Conservation (phyloP, 2,888 invertebrate species). For the Hofmannophila pseudospretella region DNA sequence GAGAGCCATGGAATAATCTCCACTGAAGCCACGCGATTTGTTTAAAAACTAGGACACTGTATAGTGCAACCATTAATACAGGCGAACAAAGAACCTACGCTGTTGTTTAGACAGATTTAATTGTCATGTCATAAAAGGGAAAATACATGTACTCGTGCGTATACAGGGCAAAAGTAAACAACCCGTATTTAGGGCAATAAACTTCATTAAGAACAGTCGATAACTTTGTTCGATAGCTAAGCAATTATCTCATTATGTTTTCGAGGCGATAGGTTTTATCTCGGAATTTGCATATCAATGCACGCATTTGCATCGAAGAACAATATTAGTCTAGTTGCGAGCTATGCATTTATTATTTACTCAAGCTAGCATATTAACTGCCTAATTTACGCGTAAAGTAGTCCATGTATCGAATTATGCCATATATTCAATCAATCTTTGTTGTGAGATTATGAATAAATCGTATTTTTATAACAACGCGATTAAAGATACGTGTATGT, state of each 20-base stretch:
- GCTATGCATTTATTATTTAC: not conserved
- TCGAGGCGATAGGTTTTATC: constrained; percentile 46
- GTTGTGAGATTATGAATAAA: no score
- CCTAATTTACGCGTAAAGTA: no score
- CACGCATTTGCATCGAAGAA: constrained; percentile 28
- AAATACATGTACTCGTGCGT: constrained; percentile 36
- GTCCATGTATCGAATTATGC: no score
- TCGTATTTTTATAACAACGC: no score
- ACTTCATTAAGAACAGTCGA: constrained; percentile 65
- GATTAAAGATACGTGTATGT: no score
- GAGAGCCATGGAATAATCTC: constrained; percentile 36
- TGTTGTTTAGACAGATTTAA: no score
- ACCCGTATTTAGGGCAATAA: constrained; percentile 68
- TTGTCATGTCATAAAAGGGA: constrained; percentile 9
- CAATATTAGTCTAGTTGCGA: constrained; percentile 13
- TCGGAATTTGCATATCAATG: constrained; percentile 44
- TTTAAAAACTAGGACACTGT: constrained; percentile 34
- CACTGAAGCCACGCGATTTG: constrained; percentile 25
- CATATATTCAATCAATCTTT: no score
- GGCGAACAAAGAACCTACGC: no score
- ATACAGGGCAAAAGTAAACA: constrained; percentile 47
- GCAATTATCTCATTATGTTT: constrained; percentile 61
- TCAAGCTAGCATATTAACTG: not conserved
- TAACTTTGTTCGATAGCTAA: constrained; percentile 54
- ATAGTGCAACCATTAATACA: not conserved